Evolutionary conservation across 2,888 invertebrate genomes (phyloP).

Genomic region (Mesoligia furuncula): DNA sequence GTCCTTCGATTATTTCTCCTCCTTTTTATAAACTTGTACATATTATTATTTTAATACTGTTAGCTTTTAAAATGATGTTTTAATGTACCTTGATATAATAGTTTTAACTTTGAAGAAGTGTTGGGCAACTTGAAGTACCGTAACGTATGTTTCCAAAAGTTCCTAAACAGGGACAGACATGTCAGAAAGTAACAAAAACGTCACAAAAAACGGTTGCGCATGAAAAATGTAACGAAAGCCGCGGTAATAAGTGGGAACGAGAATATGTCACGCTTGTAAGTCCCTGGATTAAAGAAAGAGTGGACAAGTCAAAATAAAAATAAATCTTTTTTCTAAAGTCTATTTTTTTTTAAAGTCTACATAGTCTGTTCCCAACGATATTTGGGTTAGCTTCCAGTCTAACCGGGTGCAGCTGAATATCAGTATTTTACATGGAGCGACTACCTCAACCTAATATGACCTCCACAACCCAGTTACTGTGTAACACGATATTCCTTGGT

Average conservation of each 20-base stretch:
- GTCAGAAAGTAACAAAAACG: constrained; percentile 7
- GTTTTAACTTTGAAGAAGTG: background rate
- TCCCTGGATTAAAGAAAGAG: background rate
- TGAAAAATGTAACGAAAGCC: constrained; percentile 31
- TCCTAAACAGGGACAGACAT: constrained; percentile 2
- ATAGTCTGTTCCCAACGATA: too few species aligned
- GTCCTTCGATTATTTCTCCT: too few species aligned
- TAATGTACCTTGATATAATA: too few species aligned
- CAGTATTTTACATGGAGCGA: background rate
- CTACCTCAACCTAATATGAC: too few species aligned
- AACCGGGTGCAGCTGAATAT: too few species aligned
- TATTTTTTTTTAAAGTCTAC: too few species aligned
- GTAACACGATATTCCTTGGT: background rate
- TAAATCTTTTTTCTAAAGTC: too few species aligned
- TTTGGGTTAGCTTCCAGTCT: background rate
- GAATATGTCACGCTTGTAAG: constrained; percentile 23
- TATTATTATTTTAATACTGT: too few species aligned
- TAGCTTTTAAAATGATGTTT: too few species aligned
- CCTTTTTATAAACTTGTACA: too few species aligned
- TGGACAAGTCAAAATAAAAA: background rate
- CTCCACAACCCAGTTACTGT: background rate
- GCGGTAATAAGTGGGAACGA: constrained; percentile 16
- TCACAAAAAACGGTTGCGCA: constrained; percentile 15
- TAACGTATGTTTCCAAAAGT: background rate
- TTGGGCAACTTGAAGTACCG: background rate